A percentile compares a stretch with the other conserved stretches of the same genome.
These are phyloP conservation scores for Megastigmus dorsalis DNA, from an alignment of 2,888 invertebrate genomes.

Conservation along the genomic window DNA sequence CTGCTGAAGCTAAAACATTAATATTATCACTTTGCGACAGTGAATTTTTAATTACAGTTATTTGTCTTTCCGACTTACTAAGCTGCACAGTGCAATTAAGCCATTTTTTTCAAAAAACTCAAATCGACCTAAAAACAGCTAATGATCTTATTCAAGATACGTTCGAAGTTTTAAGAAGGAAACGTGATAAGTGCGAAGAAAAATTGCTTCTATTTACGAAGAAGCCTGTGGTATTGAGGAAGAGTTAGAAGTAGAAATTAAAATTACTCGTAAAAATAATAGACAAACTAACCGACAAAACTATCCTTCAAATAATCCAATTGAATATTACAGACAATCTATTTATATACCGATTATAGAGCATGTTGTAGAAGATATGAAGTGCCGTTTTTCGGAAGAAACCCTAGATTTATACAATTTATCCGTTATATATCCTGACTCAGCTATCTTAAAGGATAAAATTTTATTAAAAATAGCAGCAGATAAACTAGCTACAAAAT, in stretches of 20 bases:
- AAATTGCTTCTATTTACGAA: neutral
- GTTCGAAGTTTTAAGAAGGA: neutral
- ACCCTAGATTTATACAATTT: neutral
- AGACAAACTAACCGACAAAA: too few relatives aligned
- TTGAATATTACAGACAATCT: too few relatives aligned
- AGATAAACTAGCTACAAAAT: too few relatives aligned
- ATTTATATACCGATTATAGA: neutral
- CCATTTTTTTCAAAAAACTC: conserved; percentile 19
- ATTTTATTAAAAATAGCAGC: too few relatives aligned
- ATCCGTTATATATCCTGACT: neutral
- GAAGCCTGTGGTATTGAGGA: neutral
- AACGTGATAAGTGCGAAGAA: neutral
- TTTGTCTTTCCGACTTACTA: conserved; percentile 32
- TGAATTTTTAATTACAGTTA: conserved; percentile 26
- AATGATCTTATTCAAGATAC: conserved; percentile 2
- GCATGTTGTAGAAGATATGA: neutral
- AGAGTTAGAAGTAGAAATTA: neutral
- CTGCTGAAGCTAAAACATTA: conserved; percentile 23
- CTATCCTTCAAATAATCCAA: too few relatives aligned
- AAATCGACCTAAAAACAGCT: neutral
- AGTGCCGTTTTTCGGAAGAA: neutral
- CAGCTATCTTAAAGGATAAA: neutral
- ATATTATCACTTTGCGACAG: conserved; percentile 13
- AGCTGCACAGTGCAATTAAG: conserved; percentile 18
- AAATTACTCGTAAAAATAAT: neutral